These are phyloP conservation scores for Crenuchus spilurus DNA, from an alignment of 2,797 vertebrate species.

Conservation along the genomic window DNA sequence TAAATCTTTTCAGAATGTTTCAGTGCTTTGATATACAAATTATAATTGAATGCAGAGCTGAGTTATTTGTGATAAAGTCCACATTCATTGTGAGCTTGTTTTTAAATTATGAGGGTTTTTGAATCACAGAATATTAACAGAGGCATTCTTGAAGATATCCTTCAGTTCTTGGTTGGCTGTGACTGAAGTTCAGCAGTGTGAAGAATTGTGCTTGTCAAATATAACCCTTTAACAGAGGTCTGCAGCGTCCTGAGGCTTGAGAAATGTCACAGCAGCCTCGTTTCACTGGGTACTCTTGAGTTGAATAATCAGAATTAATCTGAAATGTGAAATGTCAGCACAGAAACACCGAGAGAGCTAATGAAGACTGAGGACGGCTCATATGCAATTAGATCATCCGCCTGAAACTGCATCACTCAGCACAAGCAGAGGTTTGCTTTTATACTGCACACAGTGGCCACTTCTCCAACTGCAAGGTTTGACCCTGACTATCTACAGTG, in stretches of 20 bases:
- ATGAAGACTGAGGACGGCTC: not conserved
- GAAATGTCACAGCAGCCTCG: slow-evolving; percentile 19
- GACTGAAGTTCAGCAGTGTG: slow-evolving; percentile 8
- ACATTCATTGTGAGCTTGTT: not conserved
- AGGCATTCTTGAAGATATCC: not conserved
- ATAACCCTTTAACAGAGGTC: slow-evolving; percentile 40
- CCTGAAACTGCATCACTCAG: not conserved
- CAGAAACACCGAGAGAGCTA: slow-evolving; percentile 1
- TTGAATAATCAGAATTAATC: slow-evolving; percentile 29
- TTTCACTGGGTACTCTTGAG: slow-evolving; percentile 18
- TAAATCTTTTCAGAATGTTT: too few species aligned
- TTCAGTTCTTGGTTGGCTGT: not conserved
- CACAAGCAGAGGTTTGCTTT: too few species aligned
- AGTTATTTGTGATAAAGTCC: not conserved
- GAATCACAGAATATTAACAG: not conserved
- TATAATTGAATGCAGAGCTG: too few species aligned
- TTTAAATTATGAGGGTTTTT: not conserved
- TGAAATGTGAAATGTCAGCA: slow-evolving; percentile 5
- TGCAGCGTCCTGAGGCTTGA: slow-evolving; percentile 29
- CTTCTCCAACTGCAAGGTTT: too few species aligned
- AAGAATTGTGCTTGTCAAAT: slow-evolving; percentile 34
- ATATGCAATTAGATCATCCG: not conserved
- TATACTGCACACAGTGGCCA: too few species aligned
- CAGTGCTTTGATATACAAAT: too few species aligned
- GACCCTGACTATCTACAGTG: too few species aligned